Base-by-base conservation (phyloP, 1,140 invertebrate species). In the Papilio glaucus region DNA sequence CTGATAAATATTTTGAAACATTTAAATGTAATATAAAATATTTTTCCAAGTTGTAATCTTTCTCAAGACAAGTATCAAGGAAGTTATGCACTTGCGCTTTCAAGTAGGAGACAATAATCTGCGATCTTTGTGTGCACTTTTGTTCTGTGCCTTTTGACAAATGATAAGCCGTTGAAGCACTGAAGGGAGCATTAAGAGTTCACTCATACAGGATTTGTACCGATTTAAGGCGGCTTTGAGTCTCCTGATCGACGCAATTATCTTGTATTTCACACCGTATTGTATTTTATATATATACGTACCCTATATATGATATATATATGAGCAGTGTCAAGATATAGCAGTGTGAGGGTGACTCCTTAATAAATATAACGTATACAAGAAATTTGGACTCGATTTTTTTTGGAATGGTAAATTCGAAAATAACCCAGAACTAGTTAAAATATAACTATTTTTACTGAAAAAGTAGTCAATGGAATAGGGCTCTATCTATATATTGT, bases 121-220 rank as follows among this genome's bases (percentile, higher is more conserved):
- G 29, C 13, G n/a, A 61, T 37, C 60, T n/a, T 37, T 61, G 60
- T 37, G 60, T 61, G 26, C 26, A 39, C 15, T 62, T 61, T 39
- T 61, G 38, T 61, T 72, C 39, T n/a, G 57, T 60, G 21, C 39
- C 15, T 45, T n/a, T n/a, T 57, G 73, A 38, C 65, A 65, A 69
- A 72, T 74, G 70, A 71, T 80, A 80, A 77, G 72, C 73, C 67
- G 24, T 57, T 74, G 57, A 72, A 73, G 75, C 62, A 73, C 72
- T 73, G 62, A 53, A 57, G 60, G 71, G 45, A 39, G 73, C 78
- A 81, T 82, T 82, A 79, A 69, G 77, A 72, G 77, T 80, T 82
- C 80, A 79, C 77, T 85, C 72, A 74, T 62, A 76, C 60, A 69
- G 72, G 76, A 81, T 78, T 79, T 80, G 71, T 29, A 41, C 39